These are phyloP conservation scores for Bellardia pandia DNA, from an alignment of 2,888 invertebrate species.

Conservation along the genomic window DNA sequence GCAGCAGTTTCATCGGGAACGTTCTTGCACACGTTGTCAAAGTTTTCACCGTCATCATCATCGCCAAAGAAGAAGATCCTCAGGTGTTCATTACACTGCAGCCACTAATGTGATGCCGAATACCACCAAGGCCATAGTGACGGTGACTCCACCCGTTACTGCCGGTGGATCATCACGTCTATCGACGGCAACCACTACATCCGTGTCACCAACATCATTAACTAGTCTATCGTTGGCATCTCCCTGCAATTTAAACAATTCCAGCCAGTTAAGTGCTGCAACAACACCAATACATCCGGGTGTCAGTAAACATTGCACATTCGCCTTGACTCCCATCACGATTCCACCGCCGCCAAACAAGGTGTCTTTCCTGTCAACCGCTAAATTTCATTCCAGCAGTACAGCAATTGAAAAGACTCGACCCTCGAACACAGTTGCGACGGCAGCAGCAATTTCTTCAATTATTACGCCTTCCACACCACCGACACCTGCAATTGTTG, in stretches of 20 bases:
- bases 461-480: constrained; percentile 67
- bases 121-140: constrained; percentile 79
- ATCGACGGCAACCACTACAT: constrained; percentile 68
- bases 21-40: constrained; percentile 82
- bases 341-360: constrained; percentile 77
- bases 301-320: constrained; percentile 81
- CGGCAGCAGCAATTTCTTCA: constrained; percentile 77
- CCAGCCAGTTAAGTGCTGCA: constrained; percentile 76
- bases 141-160: constrained; percentile 76
- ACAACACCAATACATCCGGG: constrained; percentile 75
- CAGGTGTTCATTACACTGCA: constrained; percentile 76
- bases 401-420: constrained; percentile 16
- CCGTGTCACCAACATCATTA: constrained; percentile 75
- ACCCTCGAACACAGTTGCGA: constrained; percentile 55
- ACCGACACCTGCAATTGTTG: constrained; percentile 4
- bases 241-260: constrained; percentile 69
- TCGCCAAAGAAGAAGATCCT: constrained; percentile 81
- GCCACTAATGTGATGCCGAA: constrained; percentile 76
- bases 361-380: constrained; percentile 72
- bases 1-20: constrained; percentile 75
- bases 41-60: constrained; percentile 83
- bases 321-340: constrained; percentile 80
- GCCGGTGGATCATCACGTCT: constrained; percentile 46
- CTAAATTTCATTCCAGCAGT: constrained; percentile 71
- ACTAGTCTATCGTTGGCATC: constrained; percentile 79